These are phyloP conservation scores for Andrena hattorfiana DNA, from an alignment of 2,888 invertebrate genomes.

Conservation along the genomic window DNA sequence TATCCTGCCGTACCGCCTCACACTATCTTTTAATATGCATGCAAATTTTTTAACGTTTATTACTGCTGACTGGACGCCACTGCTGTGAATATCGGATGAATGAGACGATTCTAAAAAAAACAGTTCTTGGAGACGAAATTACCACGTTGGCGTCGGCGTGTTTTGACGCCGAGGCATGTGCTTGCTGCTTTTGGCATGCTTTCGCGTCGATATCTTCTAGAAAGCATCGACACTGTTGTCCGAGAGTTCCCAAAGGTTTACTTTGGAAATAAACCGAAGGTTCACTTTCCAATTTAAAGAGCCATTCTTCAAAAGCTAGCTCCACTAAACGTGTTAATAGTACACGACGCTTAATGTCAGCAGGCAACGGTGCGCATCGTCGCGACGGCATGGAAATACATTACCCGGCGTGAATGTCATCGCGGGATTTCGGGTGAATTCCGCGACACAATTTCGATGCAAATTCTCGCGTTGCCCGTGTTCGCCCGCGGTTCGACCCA, in stretches of 20 bases:
- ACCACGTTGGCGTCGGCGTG: too few relatives aligned
- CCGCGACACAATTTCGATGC: conserved; percentile 60
- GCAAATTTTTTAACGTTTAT: conserved; percentile 45
- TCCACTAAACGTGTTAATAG: conserved; percentile 31
- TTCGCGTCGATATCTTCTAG: too few relatives aligned
- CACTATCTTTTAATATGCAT: conserved; percentile 50
- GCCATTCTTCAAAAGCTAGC: too few relatives aligned
- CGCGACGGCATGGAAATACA: conserved; percentile 43
- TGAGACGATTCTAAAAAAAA: not conserved
- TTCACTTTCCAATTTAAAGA: too few relatives aligned
- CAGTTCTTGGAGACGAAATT: conserved; percentile 35
- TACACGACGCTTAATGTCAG: conserved; percentile 28
- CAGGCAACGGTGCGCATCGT: conserved; percentile 5
- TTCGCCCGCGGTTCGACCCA: conserved; percentile 17
- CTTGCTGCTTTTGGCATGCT: too few relatives aligned
- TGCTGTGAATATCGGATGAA: not conserved
- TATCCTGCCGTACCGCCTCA: too few relatives aligned
- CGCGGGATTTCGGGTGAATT: conserved; percentile 47
- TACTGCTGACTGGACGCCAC: not conserved
- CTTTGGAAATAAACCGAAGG: too few relatives aligned
- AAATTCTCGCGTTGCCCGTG: conserved; percentile 33
- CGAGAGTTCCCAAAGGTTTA: too few relatives aligned
- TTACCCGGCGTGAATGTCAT: conserved; percentile 49
- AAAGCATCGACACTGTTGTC: too few relatives aligned
- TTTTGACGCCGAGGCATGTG: too few relatives aligned